Evolutionary conservation across 1,140 invertebrate genomes (phyloP).

Genomic region (Ruditapes philippinarum): DNA sequence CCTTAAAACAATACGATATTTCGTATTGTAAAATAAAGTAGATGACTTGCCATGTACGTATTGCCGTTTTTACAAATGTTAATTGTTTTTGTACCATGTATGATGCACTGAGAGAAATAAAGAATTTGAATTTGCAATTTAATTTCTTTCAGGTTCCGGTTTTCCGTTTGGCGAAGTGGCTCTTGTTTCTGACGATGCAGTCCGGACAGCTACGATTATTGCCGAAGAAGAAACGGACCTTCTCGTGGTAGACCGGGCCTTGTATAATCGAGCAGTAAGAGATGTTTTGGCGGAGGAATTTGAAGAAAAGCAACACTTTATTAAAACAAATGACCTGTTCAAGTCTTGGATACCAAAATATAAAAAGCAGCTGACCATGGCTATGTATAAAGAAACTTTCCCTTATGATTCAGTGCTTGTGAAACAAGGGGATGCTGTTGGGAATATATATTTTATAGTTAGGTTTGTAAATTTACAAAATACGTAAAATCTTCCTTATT

Average conservation of each 20-base stretch:
- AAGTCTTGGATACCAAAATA: slow-evolving; percentile 84
- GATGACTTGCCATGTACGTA: too few species aligned
- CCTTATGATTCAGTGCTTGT: slow-evolving; percentile 82
- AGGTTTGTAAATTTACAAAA: slow-evolving; percentile 78
- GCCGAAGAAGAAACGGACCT: slow-evolving; percentile 83
- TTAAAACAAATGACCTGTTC: slow-evolving; percentile 81
- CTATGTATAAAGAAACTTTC: slow-evolving; percentile 82
- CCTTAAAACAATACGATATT: too few species aligned
- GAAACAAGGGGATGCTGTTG: slow-evolving; percentile 81
- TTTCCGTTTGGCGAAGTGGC: slow-evolving; percentile 85
- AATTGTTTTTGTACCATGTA: too few species aligned
- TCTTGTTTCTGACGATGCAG: slow-evolving; percentile 82
- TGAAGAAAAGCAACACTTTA: slow-evolving; percentile 84
- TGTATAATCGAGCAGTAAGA: slow-evolving; percentile 85
- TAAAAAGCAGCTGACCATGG: slow-evolving; percentile 85
- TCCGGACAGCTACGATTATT: slow-evolving; percentile 84
- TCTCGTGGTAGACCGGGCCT: slow-evolving; percentile 81
- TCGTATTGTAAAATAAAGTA: too few species aligned
- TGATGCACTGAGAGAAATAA: too few species aligned
- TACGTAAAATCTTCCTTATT: too few species aligned
- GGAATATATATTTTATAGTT: slow-evolving; percentile 85
- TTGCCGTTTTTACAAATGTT: too few species aligned
- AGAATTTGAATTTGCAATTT: too few species aligned
- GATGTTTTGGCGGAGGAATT: slow-evolving; percentile 84
- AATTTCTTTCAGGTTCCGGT: slow-evolving; percentile 78